A percentile compares a stretch with the other conserved stretches of the same genome.
These are phyloP conservation scores for Dipodomys stephensi DNA, from an alignment of 2,113 vertebrate genomes.

Conservation along the genomic window DNA sequence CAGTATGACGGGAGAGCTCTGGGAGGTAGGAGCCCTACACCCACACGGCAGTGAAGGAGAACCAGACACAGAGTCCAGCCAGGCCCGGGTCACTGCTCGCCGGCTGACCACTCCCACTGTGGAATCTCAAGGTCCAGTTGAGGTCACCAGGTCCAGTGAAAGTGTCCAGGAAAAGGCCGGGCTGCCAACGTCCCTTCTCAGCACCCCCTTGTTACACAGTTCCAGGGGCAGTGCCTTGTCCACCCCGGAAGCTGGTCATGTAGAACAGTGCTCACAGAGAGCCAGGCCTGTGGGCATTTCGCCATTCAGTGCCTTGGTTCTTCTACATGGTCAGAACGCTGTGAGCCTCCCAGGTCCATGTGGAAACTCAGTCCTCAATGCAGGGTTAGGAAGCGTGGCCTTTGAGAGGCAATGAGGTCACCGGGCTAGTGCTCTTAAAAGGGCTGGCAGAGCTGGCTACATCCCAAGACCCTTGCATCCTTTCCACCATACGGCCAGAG, in stretches of 20 bases:
- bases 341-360: not conserved
- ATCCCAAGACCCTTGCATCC: not conserved
- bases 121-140: not conserved
- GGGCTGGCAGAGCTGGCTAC: not conserved
- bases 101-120: not conserved
- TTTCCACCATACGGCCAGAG: too few relatives aligned
- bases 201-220: not conserved
- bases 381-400: not conserved
- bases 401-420: not conserved
- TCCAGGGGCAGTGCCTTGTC: not conserved
- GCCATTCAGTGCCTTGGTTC: not conserved
- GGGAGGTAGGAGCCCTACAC: not conserved
- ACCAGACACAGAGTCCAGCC: too few relatives aligned
- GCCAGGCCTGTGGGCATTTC: not conserved
- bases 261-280: not conserved
- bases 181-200: not conserved
- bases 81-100: too few relatives aligned
- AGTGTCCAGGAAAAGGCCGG: not conserved
- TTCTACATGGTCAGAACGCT: not conserved
- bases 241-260: not conserved
- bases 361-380: not conserved
- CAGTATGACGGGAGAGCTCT: not conserved
- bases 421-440: not conserved
- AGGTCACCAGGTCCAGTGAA: not conserved
- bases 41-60: too few relatives aligned